phyloP scores from a whole-genome alignment of 2,888 invertebrate genomes.

The Sarcophaga carnaria region DNA sequence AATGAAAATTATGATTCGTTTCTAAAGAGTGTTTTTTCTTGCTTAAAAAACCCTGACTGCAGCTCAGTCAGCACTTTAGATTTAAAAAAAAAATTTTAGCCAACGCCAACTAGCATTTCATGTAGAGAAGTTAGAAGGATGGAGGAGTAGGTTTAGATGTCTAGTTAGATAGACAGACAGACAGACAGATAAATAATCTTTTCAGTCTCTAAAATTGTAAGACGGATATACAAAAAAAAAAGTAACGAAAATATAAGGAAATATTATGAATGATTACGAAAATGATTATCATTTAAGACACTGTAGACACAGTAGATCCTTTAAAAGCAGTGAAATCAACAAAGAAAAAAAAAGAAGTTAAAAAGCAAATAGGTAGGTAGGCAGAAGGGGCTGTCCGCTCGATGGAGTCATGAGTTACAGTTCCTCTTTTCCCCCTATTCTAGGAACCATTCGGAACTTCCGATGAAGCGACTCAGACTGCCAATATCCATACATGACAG shows the following conservation, averaged over 20 bases:
- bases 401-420: too few species aligned
- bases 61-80: constrained; percentile 60
- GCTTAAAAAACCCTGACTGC: constrained; percentile 21
- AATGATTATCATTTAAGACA: constrained; percentile 22
- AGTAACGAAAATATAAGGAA: constrained; percentile 25
- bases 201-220: background rate
- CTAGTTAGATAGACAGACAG: background rate
- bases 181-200: background rate
- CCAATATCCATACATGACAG: too few species aligned
- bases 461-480: too few species aligned
- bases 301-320: background rate
- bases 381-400: too few species aligned
- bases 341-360: too few species aligned
- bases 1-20: constrained; percentile 45
- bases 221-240: constrained; percentile 6
- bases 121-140: constrained; percentile 24
- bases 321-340: background rate
- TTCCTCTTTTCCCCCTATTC: too few species aligned
- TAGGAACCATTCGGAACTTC: too few species aligned
- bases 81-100: background rate
- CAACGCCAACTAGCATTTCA: constrained; percentile 48
- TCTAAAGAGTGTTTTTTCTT: background rate
- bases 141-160: constrained; percentile 4
- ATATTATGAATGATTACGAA: constrained; percentile 33
- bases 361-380: too few species aligned